Percentiles rank a stretch among this genome's conserved stretches.
Evolutionary conservation across 2,797 vertebrate genomes (phyloP).

Genomic region (Hypotaenidia okinawae): DNA sequence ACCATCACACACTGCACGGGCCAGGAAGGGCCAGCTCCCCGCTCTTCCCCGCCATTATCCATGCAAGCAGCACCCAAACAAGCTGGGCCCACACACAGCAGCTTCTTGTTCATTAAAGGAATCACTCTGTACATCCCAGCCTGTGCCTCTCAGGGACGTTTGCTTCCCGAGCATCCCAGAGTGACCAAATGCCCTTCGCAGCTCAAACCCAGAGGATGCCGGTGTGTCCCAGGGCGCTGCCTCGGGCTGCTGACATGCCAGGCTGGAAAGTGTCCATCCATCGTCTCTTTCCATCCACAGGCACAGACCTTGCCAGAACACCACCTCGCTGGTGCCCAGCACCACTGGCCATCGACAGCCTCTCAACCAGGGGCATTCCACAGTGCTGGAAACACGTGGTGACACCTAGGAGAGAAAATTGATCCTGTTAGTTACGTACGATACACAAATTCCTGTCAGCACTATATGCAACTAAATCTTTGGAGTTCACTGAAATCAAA

Average conservation of each 20-base stretch:
- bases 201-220: not conserved
- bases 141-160: not conserved
- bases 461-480: not conserved
- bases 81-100: fast-evolving
- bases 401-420: not conserved
- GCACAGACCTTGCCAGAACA: not conserved
- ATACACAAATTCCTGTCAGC: fast-evolving
- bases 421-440: fast-evolving
- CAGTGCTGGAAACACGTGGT: not conserved
- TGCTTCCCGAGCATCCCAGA: not conserved
- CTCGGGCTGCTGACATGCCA: fast-evolving
- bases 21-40: not conserved
- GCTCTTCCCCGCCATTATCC: not conserved
- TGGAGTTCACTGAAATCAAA: not conserved
- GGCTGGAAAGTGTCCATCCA: fast-evolving
- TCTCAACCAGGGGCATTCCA: not conserved
- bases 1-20: fast-evolving
- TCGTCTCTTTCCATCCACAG: not conserved
- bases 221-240: fast-evolving
- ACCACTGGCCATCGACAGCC: fast-evolving
- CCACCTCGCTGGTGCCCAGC: not conserved
- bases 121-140: not conserved
- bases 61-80: fast-evolving
- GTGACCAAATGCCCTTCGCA: not conserved
- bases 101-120: fast-evolving